These are phyloP conservation scores for Erebia aethiops DNA, from an alignment of 2,888 invertebrate genomes.

Conservation along the genomic window DNA sequence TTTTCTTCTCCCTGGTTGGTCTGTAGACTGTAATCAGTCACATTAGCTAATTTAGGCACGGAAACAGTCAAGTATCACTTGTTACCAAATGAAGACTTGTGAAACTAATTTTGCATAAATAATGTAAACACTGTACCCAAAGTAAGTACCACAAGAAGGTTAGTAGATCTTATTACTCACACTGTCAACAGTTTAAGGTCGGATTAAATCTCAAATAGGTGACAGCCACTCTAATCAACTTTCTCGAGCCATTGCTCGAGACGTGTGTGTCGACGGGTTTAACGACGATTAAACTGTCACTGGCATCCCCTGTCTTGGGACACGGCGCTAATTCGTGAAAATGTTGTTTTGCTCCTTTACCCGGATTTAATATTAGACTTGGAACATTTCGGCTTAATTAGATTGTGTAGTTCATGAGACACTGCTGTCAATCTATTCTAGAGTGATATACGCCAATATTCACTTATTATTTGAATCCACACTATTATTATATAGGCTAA, in stretches of 20 bases:
- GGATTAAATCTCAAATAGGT: constrained; percentile 74
- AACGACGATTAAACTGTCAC: constrained; percentile 75
- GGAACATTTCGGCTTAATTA: constrained; percentile 26
- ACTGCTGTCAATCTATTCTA: constrained; percentile 1
- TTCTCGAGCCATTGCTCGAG: constrained; percentile 72
- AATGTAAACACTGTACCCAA: neutral
- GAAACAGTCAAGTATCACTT: no score
- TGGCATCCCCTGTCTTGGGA: constrained; percentile 49
- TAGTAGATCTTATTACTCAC: constrained; percentile 26
- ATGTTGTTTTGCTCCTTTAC: constrained; percentile 41
- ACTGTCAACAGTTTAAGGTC: constrained; percentile 31
- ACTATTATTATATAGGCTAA: no score
- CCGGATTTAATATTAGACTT: constrained; percentile 24
- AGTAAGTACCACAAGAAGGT: neutral
- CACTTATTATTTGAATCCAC: neutral
- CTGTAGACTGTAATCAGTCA: no score
- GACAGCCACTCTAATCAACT: constrained; percentile 79
- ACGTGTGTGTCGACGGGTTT: constrained; percentile 72
- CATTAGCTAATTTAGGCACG: no score
- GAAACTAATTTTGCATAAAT: neutral
- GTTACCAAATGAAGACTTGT: neutral
- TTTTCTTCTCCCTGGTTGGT: no score
- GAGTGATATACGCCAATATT: neutral
- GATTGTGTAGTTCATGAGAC: constrained; percentile 12
- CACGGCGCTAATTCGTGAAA: constrained; percentile 50